A percentile compares a stretch with the other conserved stretches of the same genome.
Conservation (phyloP, 2,797 vertebrate species). For the Channallabes apus region DNA sequence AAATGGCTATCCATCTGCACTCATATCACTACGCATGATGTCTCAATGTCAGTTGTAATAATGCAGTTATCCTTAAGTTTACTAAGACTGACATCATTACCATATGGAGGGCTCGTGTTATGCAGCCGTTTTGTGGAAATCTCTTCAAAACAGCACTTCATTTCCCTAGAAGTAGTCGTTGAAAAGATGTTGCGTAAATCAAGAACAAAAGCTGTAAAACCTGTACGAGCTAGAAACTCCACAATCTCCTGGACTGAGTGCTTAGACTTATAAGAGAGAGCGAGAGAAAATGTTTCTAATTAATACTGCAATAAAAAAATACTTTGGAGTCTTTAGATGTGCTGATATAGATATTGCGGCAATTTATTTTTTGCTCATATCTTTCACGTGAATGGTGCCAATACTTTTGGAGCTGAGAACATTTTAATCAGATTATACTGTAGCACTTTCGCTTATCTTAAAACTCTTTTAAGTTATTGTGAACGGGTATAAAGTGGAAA, state of each 20-base stretch:
- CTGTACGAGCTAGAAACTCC: background rate
- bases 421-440: background rate
- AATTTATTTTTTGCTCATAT: background rate
- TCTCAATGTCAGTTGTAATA: background rate
- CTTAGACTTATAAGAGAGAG: background rate
- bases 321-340: background rate
- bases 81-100: background rate
- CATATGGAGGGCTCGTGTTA: background rate
- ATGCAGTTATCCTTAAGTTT: background rate
- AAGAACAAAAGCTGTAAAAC: background rate
- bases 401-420: background rate
- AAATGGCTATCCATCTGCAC: background rate
- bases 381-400: background rate
- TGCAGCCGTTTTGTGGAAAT: background rate
- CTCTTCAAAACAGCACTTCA: background rate
- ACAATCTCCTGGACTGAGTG: background rate
- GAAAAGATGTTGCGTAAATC: conserved; percentile 9
- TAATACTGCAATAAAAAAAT: background rate
- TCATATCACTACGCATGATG: background rate
- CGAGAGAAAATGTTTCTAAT: background rate
- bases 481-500: background rate
- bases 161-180: conserved; percentile 6
- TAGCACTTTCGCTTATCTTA: background rate
- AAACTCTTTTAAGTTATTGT: background rate
- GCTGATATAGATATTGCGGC: background rate